Conservation (phyloP, 2,113 vertebrate species). For the Prinia subflava region DNA sequence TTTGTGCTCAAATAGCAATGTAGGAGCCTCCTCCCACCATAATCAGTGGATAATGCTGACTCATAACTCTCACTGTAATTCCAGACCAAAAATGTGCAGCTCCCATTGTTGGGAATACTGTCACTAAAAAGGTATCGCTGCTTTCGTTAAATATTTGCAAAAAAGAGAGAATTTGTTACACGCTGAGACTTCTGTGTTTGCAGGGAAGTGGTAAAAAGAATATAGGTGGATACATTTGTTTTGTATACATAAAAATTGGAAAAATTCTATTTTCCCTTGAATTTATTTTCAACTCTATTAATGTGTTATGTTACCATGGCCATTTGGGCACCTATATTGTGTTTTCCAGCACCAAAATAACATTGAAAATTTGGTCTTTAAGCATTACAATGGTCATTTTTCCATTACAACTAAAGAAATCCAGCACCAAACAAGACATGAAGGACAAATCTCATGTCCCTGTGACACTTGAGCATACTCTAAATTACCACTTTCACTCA, state of each 20-base stretch:
- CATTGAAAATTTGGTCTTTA: neutral
- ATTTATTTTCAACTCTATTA: neutral
- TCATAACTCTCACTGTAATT: neutral
- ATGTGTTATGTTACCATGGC: neutral
- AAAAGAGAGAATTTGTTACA: neutral
- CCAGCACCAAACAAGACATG: neutral
- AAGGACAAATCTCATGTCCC: neutral
- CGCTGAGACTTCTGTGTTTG: neutral
- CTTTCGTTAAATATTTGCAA: neutral
- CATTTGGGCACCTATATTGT: neutral
- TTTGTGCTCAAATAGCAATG: neutral
- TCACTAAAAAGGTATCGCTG: neutral
- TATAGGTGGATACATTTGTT: neutral
- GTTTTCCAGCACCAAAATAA: neutral
- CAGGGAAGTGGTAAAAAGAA: neutral
- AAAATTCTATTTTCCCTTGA: neutral
- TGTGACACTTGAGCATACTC: neutral
- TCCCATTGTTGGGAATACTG: neutral
- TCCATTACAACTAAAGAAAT: neutral
- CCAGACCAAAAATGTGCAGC: neutral
- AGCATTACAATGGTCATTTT: neutral
- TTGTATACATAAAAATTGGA: neutral
- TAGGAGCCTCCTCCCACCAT: neutral
- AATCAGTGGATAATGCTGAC: constrained; percentile 2
- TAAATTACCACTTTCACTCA: neutral